These are phyloP conservation scores for Coenonympha glycerion DNA, from an alignment of 2,888 invertebrate species.

Conservation along the genomic window DNA sequence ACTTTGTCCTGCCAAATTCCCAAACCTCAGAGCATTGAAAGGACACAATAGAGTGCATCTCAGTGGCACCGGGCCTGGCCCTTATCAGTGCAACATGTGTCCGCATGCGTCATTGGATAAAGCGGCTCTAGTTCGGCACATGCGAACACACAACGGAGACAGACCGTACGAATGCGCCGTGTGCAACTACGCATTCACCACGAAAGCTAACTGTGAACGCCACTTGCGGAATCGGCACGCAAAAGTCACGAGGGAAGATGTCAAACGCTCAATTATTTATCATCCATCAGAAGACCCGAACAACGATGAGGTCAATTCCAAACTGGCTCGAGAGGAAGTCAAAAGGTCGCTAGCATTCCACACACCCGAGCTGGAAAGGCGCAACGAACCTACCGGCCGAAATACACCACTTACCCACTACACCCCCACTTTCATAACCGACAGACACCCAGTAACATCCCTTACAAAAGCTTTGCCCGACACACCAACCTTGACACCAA, in stretches of 20 bases:
- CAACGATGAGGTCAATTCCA: slow-evolving; percentile 80
- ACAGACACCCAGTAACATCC: slow-evolving; percentile 65
- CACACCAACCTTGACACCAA: slow-evolving; percentile 45
- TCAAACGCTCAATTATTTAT: slow-evolving; percentile 90
- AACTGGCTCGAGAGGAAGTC: slow-evolving; percentile 72
- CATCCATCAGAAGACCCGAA: slow-evolving; percentile 90
- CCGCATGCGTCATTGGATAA: slow-evolving; percentile 92
- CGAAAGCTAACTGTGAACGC: slow-evolving; percentile 97
- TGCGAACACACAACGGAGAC: slow-evolving; percentile 96
- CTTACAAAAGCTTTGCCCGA: slow-evolving; percentile 59
- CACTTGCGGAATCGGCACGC: slow-evolving; percentile 94
- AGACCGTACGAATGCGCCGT: slow-evolving; percentile 95
- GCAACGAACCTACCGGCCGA: slow-evolving; percentile 57
- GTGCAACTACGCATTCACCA: slow-evolving; percentile 98
- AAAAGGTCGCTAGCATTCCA: slow-evolving; percentile 75
- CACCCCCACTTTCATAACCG: slow-evolving; percentile 59
- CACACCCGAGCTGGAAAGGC: slow-evolving; percentile 69
- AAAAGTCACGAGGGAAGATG: slow-evolving; percentile 89
- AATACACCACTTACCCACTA: slow-evolving; percentile 65
- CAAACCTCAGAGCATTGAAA: slow-evolving; percentile 91
- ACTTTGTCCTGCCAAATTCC: slow-evolving; percentile 90
- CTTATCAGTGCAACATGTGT: slow-evolving; percentile 95
- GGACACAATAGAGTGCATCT: slow-evolving; percentile 93
- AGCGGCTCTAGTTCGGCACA: slow-evolving; percentile 91
- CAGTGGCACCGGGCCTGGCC: slow-evolving; percentile 83